Base-by-base conservation (phyloP, 2,113 vertebrate genomes). In the Todiramphus saurophagus region DNA sequence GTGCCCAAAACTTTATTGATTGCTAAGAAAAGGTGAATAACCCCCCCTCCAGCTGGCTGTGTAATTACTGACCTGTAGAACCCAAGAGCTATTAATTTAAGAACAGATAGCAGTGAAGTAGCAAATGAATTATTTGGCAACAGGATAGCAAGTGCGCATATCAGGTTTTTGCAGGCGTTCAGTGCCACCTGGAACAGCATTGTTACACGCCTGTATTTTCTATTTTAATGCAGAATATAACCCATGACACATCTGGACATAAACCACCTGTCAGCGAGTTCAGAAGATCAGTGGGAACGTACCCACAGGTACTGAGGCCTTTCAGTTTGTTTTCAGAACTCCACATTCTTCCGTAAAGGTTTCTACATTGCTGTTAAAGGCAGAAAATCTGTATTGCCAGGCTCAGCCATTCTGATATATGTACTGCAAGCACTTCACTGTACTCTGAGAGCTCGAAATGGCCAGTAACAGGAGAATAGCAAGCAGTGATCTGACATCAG, bases 1-100 rank as follows among this genome's bases (percentile, higher is more conserved):
- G 6, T 93, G 95, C 93, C 89, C 77, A 91, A 96, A 97, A 96
- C 62, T 93, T 96, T 96, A 97, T 96, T 96, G 95, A 97, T 96
- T 93, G 94, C 96, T 96, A 93, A 95, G 95, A 94, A 96, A 96
- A 97, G 96, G 96, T 97, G 95, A 95, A 68, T 89, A 95, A 96
- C 89, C 94, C 56, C 69, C 66, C 37, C 77, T 72, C 72, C 3
- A 8, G 60, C 87, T 96, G 89, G 86, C 93, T 96, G 69, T 96
- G 93, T 96, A 97, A 96, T 96, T 96, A 94, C 91, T 96, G 91
- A 96, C 94, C 94, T 96, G 89, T 94, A 93, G 83, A 95, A 93
- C 93, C 86, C 70, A 48, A 84, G 58, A 94, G 94, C 81, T 89
- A 94, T 96, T 96, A 95, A 96, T 97, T 96, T 93, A 95, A 96